Base-by-base conservation (phyloP, 2,888 invertebrate species). In the Limnephilus rhombicus region DNA sequence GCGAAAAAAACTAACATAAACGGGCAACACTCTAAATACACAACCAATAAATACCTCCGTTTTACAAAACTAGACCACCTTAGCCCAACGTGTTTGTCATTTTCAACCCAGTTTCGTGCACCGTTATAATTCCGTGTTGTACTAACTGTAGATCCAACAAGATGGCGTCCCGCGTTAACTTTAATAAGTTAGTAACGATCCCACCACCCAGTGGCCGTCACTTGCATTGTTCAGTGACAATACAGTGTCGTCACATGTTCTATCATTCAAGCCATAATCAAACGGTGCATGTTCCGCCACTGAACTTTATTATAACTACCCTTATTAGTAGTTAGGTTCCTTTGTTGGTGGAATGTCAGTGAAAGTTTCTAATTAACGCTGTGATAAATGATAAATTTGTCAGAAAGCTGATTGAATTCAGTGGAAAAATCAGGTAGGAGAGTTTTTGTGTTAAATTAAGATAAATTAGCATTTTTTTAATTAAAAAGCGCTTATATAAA, bases 171-270 rank as follows among this genome's bases (percentile, higher is more conserved):
- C 31, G 68, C 31, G 37, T 88, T 37, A 88, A 68, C 88, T 49
- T 87, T 87, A 87, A 88, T 88, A 68, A 88, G 68, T 68, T 68
- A 88, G 88, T 88, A 88, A 88, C 88, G 88, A 88, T 88, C 80
- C n/a, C 34, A 15, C 18, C 7, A 7, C 31, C 80, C 13, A 18
- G 11, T 34, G 87, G 34, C 13, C 29, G 49, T 87, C 29, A n/a
- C 53, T 49, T 53, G 29, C 87, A 53, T 53, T 87, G 49, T 87
- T 87, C 49, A 87, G 49, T 29, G 68, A 68, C 68, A 68, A 68
- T n/a, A 68, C 68, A 68, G 68, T 68, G 68, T 24, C 18, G 53
- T 53, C 68, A 68, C 68, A 68, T 68, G 68, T 68, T 68, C 68
- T 24, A 68, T 68, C 68, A 68, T 68, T 68, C 68, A n/a, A 7